Evolutionary conservation across 1,140 invertebrate genomes (phyloP).

Genomic region (Helicorthomorpha holstii): DNA sequence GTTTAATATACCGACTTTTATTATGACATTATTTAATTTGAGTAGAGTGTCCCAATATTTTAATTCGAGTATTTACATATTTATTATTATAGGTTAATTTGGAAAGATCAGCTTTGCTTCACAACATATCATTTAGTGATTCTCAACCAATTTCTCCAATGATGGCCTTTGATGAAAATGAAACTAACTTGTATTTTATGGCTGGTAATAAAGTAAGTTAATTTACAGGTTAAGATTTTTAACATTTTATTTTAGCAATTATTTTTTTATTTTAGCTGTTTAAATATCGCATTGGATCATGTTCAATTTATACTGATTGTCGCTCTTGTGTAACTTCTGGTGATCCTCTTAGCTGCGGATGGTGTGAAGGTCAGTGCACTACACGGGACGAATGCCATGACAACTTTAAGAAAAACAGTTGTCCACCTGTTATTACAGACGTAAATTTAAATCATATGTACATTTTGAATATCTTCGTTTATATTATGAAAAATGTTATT

Average conservation of each 20-base stretch:
- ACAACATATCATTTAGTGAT: no score
- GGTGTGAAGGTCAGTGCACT: slow-evolving; percentile 20
- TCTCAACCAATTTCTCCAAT: background rate
- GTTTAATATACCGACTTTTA: no score
- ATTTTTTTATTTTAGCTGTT: slow-evolving; percentile 17
- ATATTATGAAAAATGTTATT: background rate
- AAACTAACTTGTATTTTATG: slow-evolving; percentile 15
- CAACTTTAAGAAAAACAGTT: slow-evolving; percentile 10
- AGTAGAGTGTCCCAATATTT: no score
- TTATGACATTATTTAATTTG: no score
- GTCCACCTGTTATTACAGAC: slow-evolving; percentile 8
- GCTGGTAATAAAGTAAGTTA: slow-evolving; percentile 11
- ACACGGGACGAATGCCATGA: slow-evolving; percentile 13
- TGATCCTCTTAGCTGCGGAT: slow-evolving; percentile 24
- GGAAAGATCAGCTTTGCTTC: no score
- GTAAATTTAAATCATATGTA: no score
- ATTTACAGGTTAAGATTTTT: background rate
- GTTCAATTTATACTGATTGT: slow-evolving; percentile 20
- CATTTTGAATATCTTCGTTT: no score
- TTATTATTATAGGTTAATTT: no score
- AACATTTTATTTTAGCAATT: background rate
- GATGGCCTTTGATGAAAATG: slow-evolving; percentile 13
- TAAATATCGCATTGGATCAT: slow-evolving; percentile 20
- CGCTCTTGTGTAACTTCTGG: slow-evolving; percentile 16
- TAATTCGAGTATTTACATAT: no score